phyloP scores from a whole-genome alignment of 92 coral and sea anemone species.

The Bergia sp. region DNA sequence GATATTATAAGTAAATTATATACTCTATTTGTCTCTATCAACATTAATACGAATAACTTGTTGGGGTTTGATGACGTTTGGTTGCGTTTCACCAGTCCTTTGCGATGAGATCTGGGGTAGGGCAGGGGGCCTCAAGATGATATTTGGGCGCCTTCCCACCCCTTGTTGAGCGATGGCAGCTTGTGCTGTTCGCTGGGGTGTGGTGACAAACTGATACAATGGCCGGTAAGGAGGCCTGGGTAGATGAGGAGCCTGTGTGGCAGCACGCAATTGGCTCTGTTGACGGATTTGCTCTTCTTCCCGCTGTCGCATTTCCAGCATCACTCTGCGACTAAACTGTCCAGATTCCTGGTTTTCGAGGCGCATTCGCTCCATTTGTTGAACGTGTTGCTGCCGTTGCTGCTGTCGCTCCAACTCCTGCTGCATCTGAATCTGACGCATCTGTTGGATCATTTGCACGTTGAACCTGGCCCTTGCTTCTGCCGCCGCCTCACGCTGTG shows the following conservation, averaged over 20 bases:
- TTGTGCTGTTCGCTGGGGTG: slow-evolving; percentile 9
- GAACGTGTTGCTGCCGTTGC: slow-evolving; percentile 18
- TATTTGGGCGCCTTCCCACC: not conserved
- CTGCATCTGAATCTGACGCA: slow-evolving; percentile 63
- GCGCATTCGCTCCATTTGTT: slow-evolving; percentile 37
- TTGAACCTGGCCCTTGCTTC: slow-evolving; percentile 54
- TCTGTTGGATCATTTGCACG: slow-evolving; percentile 60
- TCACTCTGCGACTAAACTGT: slow-evolving; percentile 11
- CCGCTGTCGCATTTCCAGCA: slow-evolving; percentile 19
- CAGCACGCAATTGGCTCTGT: slow-evolving; percentile 18
- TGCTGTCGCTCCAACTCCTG: slow-evolving; percentile 46
- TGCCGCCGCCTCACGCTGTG: slow-evolving; percentile 34
- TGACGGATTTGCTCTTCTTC: slow-evolving; percentile 21
- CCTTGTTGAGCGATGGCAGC: not conserved
- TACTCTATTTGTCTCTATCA: slow-evolving; percentile 17
- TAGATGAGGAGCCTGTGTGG: not conserved
- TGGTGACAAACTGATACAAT: slow-evolving; percentile 1
- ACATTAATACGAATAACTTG: slow-evolving; percentile 31
- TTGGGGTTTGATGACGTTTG: not conserved
- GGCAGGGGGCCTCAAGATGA: not conserved
- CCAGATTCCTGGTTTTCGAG: not conserved
- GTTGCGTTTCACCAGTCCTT: slow-evolving; percentile 22
- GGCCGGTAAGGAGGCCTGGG: slow-evolving; percentile 19
- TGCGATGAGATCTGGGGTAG: not conserved
- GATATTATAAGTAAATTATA: not conserved